A percentile compares a stretch with the other conserved stretches of the same genome.
Conservation (phyloP, 2,888 invertebrate genomes). For the Gisinianus flammeolus region DNA sequence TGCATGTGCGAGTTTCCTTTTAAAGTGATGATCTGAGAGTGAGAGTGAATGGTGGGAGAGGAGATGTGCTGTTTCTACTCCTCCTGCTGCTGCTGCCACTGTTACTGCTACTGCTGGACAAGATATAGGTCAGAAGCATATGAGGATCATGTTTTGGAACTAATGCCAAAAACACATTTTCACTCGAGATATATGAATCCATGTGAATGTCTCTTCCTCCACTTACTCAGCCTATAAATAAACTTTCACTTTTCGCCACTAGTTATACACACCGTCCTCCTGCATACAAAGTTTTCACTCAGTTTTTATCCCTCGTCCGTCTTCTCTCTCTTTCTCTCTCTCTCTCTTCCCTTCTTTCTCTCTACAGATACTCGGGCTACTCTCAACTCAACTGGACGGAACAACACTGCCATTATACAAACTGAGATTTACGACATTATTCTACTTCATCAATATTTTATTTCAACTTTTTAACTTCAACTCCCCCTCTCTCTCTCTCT, state of each 20-base stretch:
- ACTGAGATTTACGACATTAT: constrained; percentile 15
- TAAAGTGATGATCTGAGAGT: too few relatives aligned
- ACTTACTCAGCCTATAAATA: constrained; percentile 30
- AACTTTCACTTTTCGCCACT: constrained; percentile 26
- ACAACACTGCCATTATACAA: not conserved
- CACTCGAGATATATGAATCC: constrained; percentile 21
- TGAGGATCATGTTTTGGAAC: constrained; percentile 20
- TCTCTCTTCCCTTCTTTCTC: not conserved
- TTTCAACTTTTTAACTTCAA: not conserved
- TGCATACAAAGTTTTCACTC: constrained; percentile 26
- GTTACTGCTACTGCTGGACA: too few relatives aligned
- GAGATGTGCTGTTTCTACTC: too few relatives aligned
- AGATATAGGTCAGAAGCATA: constrained; percentile 9
- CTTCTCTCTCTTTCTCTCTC: not conserved
- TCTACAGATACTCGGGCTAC: not conserved
- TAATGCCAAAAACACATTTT: constrained; percentile 29
- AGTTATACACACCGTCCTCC: not conserved
- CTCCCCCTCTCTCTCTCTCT: constrained; percentile 4
- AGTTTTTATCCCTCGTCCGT: not conserved
- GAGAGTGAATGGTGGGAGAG: too few relatives aligned
- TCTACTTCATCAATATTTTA: constrained; percentile 4
- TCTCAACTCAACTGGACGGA: not conserved
- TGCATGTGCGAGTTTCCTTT: too few relatives aligned
- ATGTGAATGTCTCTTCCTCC: constrained; percentile 10
- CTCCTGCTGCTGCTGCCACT: too few relatives aligned